phyloP scores from a whole-genome alignment of 2,113 vertebrate genomes.

The Dendropsophus ebraccatus region DNA sequence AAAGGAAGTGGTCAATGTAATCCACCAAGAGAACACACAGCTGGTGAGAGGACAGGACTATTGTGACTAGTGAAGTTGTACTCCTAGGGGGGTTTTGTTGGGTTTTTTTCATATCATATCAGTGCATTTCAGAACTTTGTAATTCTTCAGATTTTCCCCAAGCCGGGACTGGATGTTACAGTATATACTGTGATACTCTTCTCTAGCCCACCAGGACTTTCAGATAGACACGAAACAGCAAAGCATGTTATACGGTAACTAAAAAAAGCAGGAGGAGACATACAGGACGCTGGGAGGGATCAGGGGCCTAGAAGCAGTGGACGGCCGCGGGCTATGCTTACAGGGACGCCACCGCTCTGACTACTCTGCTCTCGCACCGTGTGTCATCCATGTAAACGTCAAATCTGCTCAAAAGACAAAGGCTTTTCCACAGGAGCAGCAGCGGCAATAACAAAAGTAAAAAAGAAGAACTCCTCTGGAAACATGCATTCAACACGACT shows the following conservation, averaged over 20 bases:
- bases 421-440: constrained; percentile 85
- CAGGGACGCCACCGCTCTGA: background rate
- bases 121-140: background rate
- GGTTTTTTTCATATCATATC: background rate
- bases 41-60: background rate
- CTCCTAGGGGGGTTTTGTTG: too few species aligned
- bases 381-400: constrained; percentile 23
- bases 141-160: background rate
- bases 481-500: constrained; percentile 87
- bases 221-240: background rate
- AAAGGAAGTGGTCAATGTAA: background rate
- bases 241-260: background rate
- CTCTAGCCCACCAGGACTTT: background rate
- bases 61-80: background rate
- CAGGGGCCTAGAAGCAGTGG: background rate
- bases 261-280: background rate
- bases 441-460: constrained; percentile 79
- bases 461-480: constrained; percentile 66
- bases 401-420: constrained; percentile 62
- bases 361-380: background rate
- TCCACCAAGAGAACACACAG: background rate
- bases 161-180: background rate
- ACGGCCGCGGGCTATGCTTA: background rate
- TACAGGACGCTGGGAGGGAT: background rate
- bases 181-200: background rate